These are phyloP conservation scores for Troides oblongomaculatus DNA, from an alignment of 2,888 invertebrate genomes.

Conservation along the genomic window DNA sequence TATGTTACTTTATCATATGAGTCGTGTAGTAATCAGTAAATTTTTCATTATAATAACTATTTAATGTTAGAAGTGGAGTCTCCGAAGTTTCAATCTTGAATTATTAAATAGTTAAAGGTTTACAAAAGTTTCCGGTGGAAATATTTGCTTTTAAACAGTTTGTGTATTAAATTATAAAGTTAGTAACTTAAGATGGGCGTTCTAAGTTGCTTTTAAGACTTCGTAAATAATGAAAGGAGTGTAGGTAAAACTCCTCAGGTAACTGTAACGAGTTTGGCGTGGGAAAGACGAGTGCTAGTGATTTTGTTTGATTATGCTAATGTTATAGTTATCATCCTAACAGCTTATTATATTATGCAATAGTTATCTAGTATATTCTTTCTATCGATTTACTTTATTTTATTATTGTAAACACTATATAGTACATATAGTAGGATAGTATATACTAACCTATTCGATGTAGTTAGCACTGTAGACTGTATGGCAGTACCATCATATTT, in stretches of 20 bases:
- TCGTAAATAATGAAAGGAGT: constrained; percentile 21
- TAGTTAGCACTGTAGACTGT: too few species aligned
- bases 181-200: constrained; percentile 9
- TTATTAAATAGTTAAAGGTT: constrained; percentile 8
- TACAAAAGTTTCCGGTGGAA: constrained; percentile 9
- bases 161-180: constrained; percentile 24
- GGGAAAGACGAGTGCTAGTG: background rate
- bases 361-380: too few species aligned
- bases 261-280: constrained; percentile 6
- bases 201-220: constrained; percentile 24
- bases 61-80: background rate
- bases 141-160: constrained; percentile 20
- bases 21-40: too few species aligned
- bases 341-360: too few species aligned
- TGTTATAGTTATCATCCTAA: background rate
- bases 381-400: too few species aligned
- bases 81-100: background rate
- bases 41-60: too few species aligned
- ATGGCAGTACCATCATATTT: too few species aligned
- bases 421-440: too few species aligned
- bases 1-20: too few species aligned
- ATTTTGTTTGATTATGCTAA: background rate
- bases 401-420: too few species aligned
- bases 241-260: constrained; percentile 14
- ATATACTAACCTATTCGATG: too few species aligned